These are phyloP conservation scores for Onychomys leucogaster DNA, from an alignment of 2,797 vertebrate species.

Conservation along the genomic window DNA sequence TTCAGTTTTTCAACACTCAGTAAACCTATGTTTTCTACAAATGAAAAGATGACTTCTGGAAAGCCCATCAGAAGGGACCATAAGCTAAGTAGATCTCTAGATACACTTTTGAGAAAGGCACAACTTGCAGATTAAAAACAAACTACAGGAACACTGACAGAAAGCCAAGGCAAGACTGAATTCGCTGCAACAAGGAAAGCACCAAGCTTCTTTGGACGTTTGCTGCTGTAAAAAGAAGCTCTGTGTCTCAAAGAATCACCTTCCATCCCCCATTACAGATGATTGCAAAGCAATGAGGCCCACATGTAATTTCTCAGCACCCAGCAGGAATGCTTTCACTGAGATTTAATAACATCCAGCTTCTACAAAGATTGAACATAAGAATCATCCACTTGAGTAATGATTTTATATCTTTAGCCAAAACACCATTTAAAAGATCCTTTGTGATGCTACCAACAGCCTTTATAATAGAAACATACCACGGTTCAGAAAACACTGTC, in stretches of 20 bases:
- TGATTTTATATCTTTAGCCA: conserved; percentile 34
- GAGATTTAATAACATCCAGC: conserved; percentile 21
- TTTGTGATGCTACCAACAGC: conserved; percentile 28
- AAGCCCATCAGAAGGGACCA: neutral
- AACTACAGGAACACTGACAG: neutral
- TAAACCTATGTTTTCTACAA: conserved; percentile 30
- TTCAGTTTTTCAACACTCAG: conserved; percentile 23
- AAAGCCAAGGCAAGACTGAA: neutral
- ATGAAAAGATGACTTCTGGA: neutral
- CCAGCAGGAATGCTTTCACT: conserved; percentile 11
- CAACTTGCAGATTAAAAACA: neutral
- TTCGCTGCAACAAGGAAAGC: neutral
- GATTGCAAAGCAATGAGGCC: neutral
- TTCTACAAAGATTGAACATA: conserved; percentile 19
- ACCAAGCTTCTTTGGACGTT: neutral
- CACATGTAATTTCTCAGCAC: neutral
- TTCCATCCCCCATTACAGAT: conserved; percentile 18
- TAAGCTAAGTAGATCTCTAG: neutral
- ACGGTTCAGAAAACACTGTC: neutral
- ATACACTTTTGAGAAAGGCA: conserved; percentile 13
- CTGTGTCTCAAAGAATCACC: neutral
- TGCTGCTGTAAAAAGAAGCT: neutral
- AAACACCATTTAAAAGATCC: conserved; percentile 28
- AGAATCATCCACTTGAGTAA: neutral
- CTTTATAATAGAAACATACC: conserved; percentile 25